Percentiles rank a stretch among this genome's conserved stretches.
phyloP scores from a whole-genome alignment of 2,113 vertebrate genomes.

The Pteruthius melanotis region DNA sequence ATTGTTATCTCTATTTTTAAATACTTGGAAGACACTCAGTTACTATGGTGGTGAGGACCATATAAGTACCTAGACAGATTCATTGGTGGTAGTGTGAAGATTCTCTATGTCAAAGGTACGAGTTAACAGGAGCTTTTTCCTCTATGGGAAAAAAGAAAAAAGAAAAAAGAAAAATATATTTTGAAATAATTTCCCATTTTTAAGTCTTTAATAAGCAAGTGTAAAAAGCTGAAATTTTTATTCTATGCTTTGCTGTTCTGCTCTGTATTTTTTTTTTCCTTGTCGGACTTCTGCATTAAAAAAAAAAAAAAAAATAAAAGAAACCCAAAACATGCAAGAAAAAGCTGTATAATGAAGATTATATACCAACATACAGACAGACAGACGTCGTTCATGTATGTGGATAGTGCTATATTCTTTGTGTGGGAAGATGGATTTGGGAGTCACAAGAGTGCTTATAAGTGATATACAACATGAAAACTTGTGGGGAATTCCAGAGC shows the following conservation, averaged over 20 bases:
- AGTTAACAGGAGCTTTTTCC: background rate
- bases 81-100: background rate
- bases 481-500: background rate
- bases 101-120: background rate
- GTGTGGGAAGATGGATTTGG: background rate
- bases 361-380: background rate
- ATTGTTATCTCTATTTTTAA: slow-evolving; percentile 66
- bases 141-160: background rate
- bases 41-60: background rate
- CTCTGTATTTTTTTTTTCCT: background rate
- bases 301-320: background rate
- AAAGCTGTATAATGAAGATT: background rate
- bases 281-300: background rate
- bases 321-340: background rate
- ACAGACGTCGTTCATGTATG: background rate
- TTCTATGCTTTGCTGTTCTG: background rate
- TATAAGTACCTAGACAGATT: slow-evolving; percentile 51
- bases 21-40: slow-evolving; percentile 31
- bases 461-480: background rate
- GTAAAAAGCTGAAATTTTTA: background rate
- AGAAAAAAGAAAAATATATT: background rate
- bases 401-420: background rate
- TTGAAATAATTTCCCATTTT: background rate
- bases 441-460: background rate
- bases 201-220: background rate